phyloP scores from a whole-genome alignment of 2,113 vertebrate species.

The Halcyon malimbica region DNA sequence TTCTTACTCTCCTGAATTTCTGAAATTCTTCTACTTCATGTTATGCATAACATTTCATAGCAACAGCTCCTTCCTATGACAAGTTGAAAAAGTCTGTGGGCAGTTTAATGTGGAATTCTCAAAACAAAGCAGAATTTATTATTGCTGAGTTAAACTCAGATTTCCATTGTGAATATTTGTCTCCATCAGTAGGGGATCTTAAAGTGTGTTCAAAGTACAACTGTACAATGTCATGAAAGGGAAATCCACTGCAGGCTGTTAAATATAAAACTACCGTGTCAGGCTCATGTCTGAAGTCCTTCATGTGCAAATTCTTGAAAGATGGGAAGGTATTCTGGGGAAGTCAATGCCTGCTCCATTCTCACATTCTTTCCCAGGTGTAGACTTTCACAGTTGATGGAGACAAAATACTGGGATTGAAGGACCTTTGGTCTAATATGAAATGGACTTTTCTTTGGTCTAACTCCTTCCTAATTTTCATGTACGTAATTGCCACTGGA shows the following conservation, averaged over 20 bases:
- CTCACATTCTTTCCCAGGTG: not conserved
- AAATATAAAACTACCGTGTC: not conserved
- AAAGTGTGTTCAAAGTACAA: not conserved
- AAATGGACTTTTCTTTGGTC: not conserved
- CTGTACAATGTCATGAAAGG: not conserved
- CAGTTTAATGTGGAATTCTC: not conserved
- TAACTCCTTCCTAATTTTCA: not conserved
- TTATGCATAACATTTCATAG: not conserved
- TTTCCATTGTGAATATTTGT: not conserved
- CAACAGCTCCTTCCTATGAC: not conserved
- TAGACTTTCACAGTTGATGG: not conserved
- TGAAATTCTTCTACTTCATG: not conserved
- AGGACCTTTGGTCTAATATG: not conserved
- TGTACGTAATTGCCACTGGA: rapidly evolving
- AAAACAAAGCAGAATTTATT: not conserved
- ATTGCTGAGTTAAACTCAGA: not conserved
- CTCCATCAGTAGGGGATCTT: not conserved
- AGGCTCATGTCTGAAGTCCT: not conserved
- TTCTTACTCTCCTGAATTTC: not conserved
- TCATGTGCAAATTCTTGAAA: not conserved
- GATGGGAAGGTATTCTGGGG: not conserved
- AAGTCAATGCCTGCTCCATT: not conserved
- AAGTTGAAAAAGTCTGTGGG: not conserved
- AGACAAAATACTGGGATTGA: not conserved
- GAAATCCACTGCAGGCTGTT: not conserved